Evolutionary conservation across 92 coral and sea anemone genomes (phyloP).

Genomic region (Siderastrea siderea): DNA sequence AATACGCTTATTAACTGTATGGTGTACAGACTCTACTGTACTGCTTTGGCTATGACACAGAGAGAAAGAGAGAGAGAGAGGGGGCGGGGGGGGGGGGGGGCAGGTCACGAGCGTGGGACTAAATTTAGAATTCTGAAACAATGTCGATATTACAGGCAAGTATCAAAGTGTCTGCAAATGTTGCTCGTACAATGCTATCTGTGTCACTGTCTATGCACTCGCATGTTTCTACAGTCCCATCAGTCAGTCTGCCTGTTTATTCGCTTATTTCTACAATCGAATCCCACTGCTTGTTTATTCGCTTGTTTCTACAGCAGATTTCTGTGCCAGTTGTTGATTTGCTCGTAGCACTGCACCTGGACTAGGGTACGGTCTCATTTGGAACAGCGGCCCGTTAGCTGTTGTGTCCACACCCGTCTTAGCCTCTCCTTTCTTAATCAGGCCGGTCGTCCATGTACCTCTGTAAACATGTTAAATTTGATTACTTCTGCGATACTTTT

Average conservation of each 20-base stretch:
- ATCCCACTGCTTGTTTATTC: not conserved
- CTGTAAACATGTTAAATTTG: conserved; percentile 49
- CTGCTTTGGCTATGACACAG: no score
- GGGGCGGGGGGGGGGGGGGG: no score
- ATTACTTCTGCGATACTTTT: no score
- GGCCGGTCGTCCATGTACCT: conserved; percentile 94
- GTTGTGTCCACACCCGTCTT: conserved; percentile 98
- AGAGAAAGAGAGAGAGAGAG: no score
- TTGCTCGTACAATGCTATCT: no score
- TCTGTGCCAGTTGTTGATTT: conserved; percentile 80
- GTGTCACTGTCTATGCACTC: no score
- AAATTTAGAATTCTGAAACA: no score
- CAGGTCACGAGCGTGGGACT: not conserved
- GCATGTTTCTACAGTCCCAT: not conserved
- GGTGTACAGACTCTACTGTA: no score
- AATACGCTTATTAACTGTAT: no score
- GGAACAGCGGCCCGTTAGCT: conserved; percentile 98
- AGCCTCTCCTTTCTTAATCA: conserved; percentile 90
- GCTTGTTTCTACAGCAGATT: conserved; percentile 3
- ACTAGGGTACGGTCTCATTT: conserved; percentile 98
- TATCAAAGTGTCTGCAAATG: no score
- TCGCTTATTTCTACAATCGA: not conserved
- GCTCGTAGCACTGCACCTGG: conserved; percentile 94
- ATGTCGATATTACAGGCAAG: no score
- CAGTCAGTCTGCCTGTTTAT: not conserved